Evolutionary conservation across 2,888 invertebrate species (phyloP), one percentile per base, ranked within the genome.

Genomic region (Lissocephala sabroskyi): DNA sequence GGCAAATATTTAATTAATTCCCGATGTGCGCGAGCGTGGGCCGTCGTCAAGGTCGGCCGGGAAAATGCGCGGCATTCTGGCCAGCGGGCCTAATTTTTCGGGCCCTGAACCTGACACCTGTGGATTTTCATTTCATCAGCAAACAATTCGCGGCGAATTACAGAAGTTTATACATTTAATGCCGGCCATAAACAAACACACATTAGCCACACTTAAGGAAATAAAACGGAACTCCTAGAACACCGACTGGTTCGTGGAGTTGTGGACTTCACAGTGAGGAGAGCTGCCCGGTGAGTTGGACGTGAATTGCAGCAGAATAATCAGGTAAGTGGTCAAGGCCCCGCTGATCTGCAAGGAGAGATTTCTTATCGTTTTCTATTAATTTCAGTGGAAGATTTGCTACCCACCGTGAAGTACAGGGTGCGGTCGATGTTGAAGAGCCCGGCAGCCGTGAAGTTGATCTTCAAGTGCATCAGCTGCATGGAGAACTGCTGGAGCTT

Each of bases 391-490:
- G n/a, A n/a, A 23, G 23, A 23, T 3, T 23, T 3, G 23, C 14
- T 1, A 59, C 74, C 58, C 58, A 85, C 86, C 43, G 85, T 84
- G 56, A 85, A 85, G 46, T 86, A 79, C 7, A 86, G 66, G 5
- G 84, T 80, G 4, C 84, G 80, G 62, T 86, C 84, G 28, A 86
- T 81, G 26, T 81, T 80, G 40, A 86, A 85, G 17, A 86, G 70
- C 3, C 85, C 85, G n/a, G 82, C 85, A 0, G 85, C 84, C 0
- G 85, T 84, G 41, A 86, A 85, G 39, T 79, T 79, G 5, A 85
- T 81, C 65, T 84, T 84, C 40, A 84, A 60, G 49, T 85, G 83
- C 54, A 84, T 54, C 37, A 86, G 44, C 51, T 85, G 85, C 70
- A 85, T 65, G 6, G 85, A 86, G 52, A 85, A 83, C 26, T 83